Evolutionary conservation across 2,888 invertebrate species (phyloP), one percentile per base, ranked within the genome.

Genomic region (Epiblema foenella): DNA sequence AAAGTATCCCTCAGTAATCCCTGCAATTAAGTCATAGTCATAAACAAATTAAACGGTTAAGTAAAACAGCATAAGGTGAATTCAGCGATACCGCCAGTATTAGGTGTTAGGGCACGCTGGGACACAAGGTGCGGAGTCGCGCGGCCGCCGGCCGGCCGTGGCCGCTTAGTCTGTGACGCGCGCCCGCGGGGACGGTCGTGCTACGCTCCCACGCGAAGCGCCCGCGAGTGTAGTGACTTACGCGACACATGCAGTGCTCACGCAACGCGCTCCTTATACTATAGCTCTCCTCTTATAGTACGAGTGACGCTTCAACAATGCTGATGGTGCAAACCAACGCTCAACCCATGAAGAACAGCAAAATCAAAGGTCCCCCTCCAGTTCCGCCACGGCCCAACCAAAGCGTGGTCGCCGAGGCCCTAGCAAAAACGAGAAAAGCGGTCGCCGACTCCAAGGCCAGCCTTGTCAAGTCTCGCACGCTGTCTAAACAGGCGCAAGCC

Each of bases 301-400:
- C 86, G 89, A 91, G 92, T 90, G 92, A 87, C 87, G 83, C 85
- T 84, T 84, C 79, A 85, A 90, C 82, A 81, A 93, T 93, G 93
- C 88, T 93, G 85, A 94, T 94, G 92, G 91, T 94, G 82, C 93
- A 94, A 83, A 94, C 93, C 78, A 95, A 94, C 85, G 89, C 94
- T 77, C 95, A 94, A 78, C 93, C 91, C 75, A 92, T 92, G 91
- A 93, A 93, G 87, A 88, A 84, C 82, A 86, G 78, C 79, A 93
- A 93, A 83, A 81, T 93, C 68, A 92, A 94, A 83, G 95, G 95
- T 73, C 96, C 96, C 76, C 97, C 97, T 77, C 97, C 97, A 80
- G 97, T 97, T 77, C 97, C 97, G 71, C 97, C 97, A 77, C 94
- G 97, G 81, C 97, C 97, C 70, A 96, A 96, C 86, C 95, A 96